Evolutionary conservation across 2,113 vertebrate species (phyloP), one percentile per base, ranked within the genome.

Genomic region (Podarcis muralis): DNA sequence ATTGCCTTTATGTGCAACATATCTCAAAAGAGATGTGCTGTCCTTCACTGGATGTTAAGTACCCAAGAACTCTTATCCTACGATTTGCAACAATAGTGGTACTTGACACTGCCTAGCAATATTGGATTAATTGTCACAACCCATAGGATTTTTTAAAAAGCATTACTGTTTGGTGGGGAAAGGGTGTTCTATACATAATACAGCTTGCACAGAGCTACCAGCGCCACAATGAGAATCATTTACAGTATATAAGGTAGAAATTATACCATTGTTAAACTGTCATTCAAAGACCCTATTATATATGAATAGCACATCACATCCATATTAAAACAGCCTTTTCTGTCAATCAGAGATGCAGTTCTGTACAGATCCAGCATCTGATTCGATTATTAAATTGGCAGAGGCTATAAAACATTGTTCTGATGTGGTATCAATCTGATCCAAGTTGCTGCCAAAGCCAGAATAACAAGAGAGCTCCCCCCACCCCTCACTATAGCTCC

Each of bases 361-460:
- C 95, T 92, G 86, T 79, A 94, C 87, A 95, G 93, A 94, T 94
- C 88, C 90, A 94, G 88, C 92, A 94, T 91, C 90, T 91, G 69
- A 95, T 94, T 95, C 93, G 92, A 95, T 94, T 95, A 95, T 93
- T 95, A 95, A 95, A 95, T 94, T 95, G 95, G 85, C 89, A 93
- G 90, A 94, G 80, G 89, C 92, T 95, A 87, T 91, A 94, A 95
- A 95, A 94, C 90, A 93, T 90, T 93, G 93, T 88, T 94, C 89
- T 94, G 87, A 93, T 90, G 92, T 87, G 79, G 93, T 94, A 86
- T 76, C 92, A 94, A 76, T 53, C 89, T 86, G 92, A 95, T 95
- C 90, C 79, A 93, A 90, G 90, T 86, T 90, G 81, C 87, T 91
- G 88, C 2, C 92, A 87, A 86, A 92, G 92, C 37, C 71, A 83